phyloP scores from a whole-genome alignment of 2,888 invertebrate genomes.

The Pollenia angustigena region DNA sequence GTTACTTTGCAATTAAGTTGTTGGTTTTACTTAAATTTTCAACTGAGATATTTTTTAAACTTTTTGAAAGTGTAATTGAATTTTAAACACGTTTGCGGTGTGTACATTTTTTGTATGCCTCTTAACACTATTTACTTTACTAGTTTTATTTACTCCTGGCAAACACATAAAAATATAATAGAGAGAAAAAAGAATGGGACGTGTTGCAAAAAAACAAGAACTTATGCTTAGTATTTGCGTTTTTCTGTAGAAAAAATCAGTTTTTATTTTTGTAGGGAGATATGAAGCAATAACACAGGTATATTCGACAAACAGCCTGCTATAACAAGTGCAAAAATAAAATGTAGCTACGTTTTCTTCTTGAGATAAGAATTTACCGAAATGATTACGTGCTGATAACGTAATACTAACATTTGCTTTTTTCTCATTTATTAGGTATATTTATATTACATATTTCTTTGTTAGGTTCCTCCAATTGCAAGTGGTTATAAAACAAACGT shows the following conservation, averaged over 20 bases:
- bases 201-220: conserved; percentile 49
- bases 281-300: neutral
- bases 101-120: conserved; percentile 21
- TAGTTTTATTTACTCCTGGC: conserved; percentile 63
- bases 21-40: conserved; percentile 55
- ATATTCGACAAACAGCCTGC: neutral
- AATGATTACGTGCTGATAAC: conserved; percentile 72
- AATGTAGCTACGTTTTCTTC: conserved; percentile 32
- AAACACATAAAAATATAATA: conserved; percentile 42
- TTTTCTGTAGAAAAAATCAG: conserved; percentile 22
- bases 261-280: conserved; percentile 1
- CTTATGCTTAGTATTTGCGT: conserved; percentile 35
- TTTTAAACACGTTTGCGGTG: conserved; percentile 68
- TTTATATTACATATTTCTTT: conserved; percentile 23
- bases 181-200: conserved; percentile 15
- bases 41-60: conserved; percentile 3
- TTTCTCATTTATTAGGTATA: conserved; percentile 1
- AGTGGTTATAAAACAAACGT: conserved; percentile 10
- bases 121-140: conserved; percentile 44
- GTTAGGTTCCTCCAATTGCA: neutral
- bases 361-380: conserved; percentile 70
- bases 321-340: conserved; percentile 60
- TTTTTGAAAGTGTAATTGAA: conserved; percentile 58
- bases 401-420: conserved; percentile 43
- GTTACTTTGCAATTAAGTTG: conserved; percentile 59